Evolutionary conservation across 2,888 invertebrate genomes (phyloP).

Genomic region (Brenthis ino): DNA sequence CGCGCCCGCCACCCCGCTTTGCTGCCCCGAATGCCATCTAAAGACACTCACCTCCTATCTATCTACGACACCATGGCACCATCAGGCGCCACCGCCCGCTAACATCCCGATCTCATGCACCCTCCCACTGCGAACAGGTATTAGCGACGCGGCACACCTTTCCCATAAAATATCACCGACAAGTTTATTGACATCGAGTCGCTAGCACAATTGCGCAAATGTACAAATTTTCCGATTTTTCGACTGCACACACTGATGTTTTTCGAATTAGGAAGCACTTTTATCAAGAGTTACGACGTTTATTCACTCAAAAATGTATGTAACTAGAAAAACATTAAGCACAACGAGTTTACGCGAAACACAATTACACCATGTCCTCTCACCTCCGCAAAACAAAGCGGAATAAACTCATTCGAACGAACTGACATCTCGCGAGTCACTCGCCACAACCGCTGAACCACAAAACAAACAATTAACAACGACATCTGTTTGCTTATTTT

Average conservation of each 20-base stretch:
- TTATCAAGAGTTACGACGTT: constrained; percentile 51
- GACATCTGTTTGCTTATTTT: constrained; percentile 55
- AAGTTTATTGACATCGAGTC: constrained; percentile 82
- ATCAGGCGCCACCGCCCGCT: constrained; percentile 51
- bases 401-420: constrained; percentile 58
- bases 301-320: constrained; percentile 68
- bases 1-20: constrained; percentile 50
- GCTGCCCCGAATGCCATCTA: constrained; percentile 52
- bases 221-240: constrained; percentile 54
- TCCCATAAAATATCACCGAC: constrained; percentile 80
- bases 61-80: constrained; percentile 63
- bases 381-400: constrained; percentile 82
- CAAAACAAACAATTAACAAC: constrained; percentile 53
- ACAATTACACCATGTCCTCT: constrained; percentile 62
- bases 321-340: constrained; percentile 72
- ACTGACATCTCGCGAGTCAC: constrained; percentile 57
- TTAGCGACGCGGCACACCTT: constrained; percentile 78
- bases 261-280: constrained; percentile 60
- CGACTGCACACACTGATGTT: constrained; percentile 63
- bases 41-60: constrained; percentile 69
- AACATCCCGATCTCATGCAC: constrained; percentile 61
- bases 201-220: constrained; percentile 73
- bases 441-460: constrained; percentile 41
- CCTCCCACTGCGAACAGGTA: constrained; percentile 74
- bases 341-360: constrained; percentile 55